phyloP scores from a whole-genome alignment of 2,888 invertebrate species.

The Pollenia angustigena region DNA sequence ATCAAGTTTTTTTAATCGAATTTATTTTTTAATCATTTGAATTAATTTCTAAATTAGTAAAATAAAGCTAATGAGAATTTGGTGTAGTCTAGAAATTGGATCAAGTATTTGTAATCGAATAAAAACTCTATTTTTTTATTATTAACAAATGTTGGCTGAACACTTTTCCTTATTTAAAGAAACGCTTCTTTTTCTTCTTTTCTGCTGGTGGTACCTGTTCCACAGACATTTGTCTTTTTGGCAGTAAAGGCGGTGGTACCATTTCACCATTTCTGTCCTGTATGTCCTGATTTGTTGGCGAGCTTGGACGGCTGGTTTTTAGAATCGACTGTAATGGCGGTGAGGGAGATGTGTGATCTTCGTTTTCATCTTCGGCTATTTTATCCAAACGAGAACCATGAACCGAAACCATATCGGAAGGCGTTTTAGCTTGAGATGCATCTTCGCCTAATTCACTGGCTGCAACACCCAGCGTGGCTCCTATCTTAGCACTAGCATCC shows the following conservation, averaged over 20 bases:
- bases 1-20: too few species aligned
- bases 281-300: too few species aligned
- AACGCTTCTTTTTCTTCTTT: conserved; percentile 79
- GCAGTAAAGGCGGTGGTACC: neutral
- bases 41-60: too few species aligned
- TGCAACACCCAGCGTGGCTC: conserved; percentile 92
- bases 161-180: conserved; percentile 76
- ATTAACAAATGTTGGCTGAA: too few species aligned
- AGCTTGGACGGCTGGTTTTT: too few species aligned
- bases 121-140: too few species aligned
- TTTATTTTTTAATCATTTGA: too few species aligned
- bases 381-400: conserved; percentile 76
- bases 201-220: conserved; percentile 73
- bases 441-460: conserved; percentile 80
- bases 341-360: conserved; percentile 7
- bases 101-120: too few species aligned
- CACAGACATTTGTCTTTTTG: conserved; percentile 71
- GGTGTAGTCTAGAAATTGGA: too few species aligned
- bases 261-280: conserved; percentile 2
- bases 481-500: conserved; percentile 92
- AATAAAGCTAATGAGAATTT: too few species aligned
- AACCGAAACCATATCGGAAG: conserved; percentile 80
- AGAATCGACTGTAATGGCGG: conserved; percentile 60
- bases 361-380: conserved; percentile 33
- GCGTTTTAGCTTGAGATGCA: conserved; percentile 77